Base-by-base conservation (phyloP, 1,140 invertebrate species). In the Andricus grossulariae region DNA sequence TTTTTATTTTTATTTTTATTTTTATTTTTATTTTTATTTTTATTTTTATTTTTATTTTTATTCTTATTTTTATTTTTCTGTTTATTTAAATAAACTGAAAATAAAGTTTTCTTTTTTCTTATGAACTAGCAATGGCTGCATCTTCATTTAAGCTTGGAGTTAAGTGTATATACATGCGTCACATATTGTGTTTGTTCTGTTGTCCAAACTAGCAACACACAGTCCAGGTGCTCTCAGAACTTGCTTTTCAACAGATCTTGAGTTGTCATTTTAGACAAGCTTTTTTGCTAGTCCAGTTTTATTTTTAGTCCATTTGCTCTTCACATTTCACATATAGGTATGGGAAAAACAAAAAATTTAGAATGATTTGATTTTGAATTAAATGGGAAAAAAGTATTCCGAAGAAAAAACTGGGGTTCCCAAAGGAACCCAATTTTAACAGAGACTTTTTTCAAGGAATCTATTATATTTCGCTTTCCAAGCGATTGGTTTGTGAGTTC, bases 161-260 rank as follows among this genome's bases (percentile, higher is more conserved):
- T 72, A 81, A 83, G 84, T 84, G 80, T 79, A 83, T 77, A 82
- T 83, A 82, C 78, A 78, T 76, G 79, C 77, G 80, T 81, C 79
- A 39, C 79, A 76, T 82, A 84, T 83, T 85, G 82, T 85, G 82
- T 85, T 86, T 86, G 83, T 81, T 83, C 75, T 83, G 82, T 86
- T 85, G 82, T 86, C 85, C 80, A 86, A 83, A 83, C 83, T 84
- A 77, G 83, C 80, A 81, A 84, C 83, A 81, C 80, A 81, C 81
- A 80, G 82, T 84, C 81, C 77, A 82, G 80, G 83, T 77, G 78
- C 73, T 66, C 73, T 78, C 76, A 74, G 81, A 77, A 80, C 83
- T 81, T 73, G 75, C 80, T 60, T 55, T 45, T 49, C 73, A 49
- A 60, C 45, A 75, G 54, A 71, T 66, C 60, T 50, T 15, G 50